Evolutionary conservation across 2,113 vertebrate genomes (phyloP).

Genomic region (Pycnonotus jocosus): DNA sequence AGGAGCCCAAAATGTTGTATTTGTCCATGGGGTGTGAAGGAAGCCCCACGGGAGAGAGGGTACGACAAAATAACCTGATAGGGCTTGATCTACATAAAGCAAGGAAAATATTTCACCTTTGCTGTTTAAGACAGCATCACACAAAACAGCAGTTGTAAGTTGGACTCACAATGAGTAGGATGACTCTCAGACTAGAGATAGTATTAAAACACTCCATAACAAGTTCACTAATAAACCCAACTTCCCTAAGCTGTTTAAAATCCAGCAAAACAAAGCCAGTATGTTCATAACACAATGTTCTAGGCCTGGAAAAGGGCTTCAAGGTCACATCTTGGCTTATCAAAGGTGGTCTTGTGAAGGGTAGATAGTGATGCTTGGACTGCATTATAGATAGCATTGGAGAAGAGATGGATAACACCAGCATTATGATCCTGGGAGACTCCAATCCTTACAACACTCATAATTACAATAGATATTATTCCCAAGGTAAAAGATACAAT

Average conservation of each 20-base stretch:
- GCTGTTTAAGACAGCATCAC: neutral
- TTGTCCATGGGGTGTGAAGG: fast-evolving
- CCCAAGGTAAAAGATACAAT: neutral
- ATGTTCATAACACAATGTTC: neutral
- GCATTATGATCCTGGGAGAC: neutral
- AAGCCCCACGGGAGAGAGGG: fast-evolving
- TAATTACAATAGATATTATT: neutral
- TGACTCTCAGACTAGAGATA: neutral
- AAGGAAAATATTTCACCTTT: neutral
- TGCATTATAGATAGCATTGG: neutral
- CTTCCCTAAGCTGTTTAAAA: neutral
- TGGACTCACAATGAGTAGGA: neutral
- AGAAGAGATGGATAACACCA: neutral
- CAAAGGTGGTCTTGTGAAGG: neutral
- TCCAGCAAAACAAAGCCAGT: neutral
- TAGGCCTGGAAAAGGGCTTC: neutral
- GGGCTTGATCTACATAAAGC: neutral
- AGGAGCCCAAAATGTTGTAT: neutral
- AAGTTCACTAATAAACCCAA: neutral
- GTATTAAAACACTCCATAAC: neutral
- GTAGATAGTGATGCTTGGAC: neutral
- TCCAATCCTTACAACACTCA: neutral
- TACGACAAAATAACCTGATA: neutral
- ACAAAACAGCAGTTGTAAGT: neutral
- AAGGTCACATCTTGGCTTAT: neutral